Conservation (phyloP, 2,113 vertebrate species). For the Equus quagga region DNA sequence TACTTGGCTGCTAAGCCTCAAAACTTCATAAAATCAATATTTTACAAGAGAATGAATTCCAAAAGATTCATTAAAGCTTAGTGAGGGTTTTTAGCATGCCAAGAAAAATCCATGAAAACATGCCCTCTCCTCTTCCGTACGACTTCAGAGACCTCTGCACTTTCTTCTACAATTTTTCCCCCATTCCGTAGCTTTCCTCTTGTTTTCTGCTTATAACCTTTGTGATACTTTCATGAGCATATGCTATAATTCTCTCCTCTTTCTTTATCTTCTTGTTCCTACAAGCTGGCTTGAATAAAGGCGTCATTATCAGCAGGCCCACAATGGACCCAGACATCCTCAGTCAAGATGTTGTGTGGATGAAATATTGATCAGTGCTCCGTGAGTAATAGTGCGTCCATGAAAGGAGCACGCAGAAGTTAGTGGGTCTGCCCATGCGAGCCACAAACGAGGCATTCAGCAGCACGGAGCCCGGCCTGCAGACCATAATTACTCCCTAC, state of each 20-base stretch:
- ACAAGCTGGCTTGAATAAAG: conserved; percentile 96
- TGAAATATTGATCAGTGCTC: conserved; percentile 97
- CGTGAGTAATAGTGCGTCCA: conserved; percentile 93
- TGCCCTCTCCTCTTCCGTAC: conserved; percentile 62
- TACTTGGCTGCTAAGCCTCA: conserved; percentile 74
- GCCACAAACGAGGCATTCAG: conserved; percentile 92
- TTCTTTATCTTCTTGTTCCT: conserved; percentile 97
- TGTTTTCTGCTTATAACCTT: conserved; percentile 91
- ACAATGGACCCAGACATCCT: conserved; percentile 95
- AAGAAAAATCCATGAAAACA: conserved; percentile 56
- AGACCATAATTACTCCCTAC: conserved; percentile 92
- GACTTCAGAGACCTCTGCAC: conserved; percentile 75
- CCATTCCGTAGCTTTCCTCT: conserved; percentile 77
- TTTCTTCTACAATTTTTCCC: conserved; percentile 78
- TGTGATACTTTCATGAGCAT: conserved; percentile 91
- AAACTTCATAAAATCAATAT: conserved; percentile 75
- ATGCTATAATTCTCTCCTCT: conserved; percentile 92
- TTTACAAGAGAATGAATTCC: conserved; percentile 71
- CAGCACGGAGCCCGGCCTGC: conserved; percentile 90
- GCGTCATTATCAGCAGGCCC: conserved; percentile 95
- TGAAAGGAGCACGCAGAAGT: conserved; percentile 91
- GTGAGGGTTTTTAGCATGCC: conserved; percentile 71
- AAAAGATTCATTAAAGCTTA: conserved; percentile 80
- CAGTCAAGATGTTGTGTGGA: conserved; percentile 96
- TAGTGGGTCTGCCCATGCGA: conserved; percentile 93